Evolutionary conservation across 2,888 invertebrate species (phyloP).

Genomic region (Camponotus fellah): DNA sequence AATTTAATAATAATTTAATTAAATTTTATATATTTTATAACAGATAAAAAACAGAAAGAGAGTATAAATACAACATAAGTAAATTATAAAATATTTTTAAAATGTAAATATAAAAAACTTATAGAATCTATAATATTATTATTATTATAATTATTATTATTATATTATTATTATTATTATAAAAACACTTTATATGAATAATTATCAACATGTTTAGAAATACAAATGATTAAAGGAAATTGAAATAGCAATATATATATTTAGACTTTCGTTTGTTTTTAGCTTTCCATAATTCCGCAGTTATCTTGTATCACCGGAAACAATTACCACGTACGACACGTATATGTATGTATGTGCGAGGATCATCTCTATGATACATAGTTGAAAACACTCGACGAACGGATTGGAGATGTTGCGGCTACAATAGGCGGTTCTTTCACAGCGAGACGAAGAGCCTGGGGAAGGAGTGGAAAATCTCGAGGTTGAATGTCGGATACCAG

Average conservation of each 20-base stretch:
- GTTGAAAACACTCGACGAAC: constrained; percentile 23
- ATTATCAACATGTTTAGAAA: too few species aligned
- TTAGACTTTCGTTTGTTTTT: background rate
- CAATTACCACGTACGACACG: background rate
- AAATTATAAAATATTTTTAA: background rate
- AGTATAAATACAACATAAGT: too few species aligned
- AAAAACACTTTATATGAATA: background rate
- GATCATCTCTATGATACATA: constrained; percentile 16
- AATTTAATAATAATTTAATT: background rate
- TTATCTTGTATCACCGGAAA: background rate
- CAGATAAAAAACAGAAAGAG: too few species aligned
- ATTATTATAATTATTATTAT: too few species aligned
- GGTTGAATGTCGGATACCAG: constrained; percentile 68
- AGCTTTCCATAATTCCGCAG: background rate
- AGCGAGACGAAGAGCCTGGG: background rate
- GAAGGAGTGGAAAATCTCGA: constrained; percentile 64
- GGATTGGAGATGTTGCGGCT: constrained; percentile 39
- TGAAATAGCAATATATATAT: background rate
- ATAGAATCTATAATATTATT: background rate
- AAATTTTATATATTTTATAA: background rate
- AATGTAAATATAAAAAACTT: background rate
- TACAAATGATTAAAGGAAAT: background rate
- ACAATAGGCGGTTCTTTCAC: constrained; percentile 47
- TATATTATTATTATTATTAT: too few species aligned
- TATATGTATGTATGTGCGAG: background rate